Evolutionary conservation across 2,888 invertebrate genomes (phyloP).

Genomic region (Stenotaenia linearis): DNA sequence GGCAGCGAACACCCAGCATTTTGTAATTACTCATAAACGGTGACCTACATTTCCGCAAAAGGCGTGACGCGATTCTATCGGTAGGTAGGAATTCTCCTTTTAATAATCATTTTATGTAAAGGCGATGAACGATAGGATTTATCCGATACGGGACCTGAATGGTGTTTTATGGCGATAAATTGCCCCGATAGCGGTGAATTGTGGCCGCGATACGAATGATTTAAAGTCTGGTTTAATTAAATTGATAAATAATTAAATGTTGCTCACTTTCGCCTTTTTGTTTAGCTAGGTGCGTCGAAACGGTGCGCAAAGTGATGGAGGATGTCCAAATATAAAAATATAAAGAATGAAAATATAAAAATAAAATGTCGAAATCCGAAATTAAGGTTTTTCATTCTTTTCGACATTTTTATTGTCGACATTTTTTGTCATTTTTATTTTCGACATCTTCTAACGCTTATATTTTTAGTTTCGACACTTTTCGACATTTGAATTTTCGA

Average conservation of each 20-base stretch:
- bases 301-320: too few species aligned
- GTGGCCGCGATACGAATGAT: neutral
- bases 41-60: conserved; percentile 1
- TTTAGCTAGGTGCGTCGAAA: neutral
- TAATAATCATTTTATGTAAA: neutral
- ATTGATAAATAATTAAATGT: neutral
- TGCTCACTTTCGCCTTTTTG: neutral
- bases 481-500: too few species aligned
- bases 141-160: neutral
- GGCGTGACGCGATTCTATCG: neutral
- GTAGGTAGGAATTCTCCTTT: neutral
- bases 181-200: neutral
- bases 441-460: too few species aligned
- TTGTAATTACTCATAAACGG: conserved; percentile 2
- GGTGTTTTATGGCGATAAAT: neutral
- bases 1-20: neutral
- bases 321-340: too few species aligned
- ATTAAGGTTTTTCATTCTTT: too few species aligned
- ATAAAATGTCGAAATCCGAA: too few species aligned
- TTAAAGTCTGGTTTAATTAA: neutral
- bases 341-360: too few species aligned
- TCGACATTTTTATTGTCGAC: too few species aligned
- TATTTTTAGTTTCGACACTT: too few species aligned
- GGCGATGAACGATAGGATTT: neutral
- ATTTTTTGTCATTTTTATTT: too few species aligned